A percentile compares a stretch with the other conserved stretches of the same genome.
Evolutionary conservation across 2,888 invertebrate genomes (phyloP).

Genomic region (Eledona agricola): DNA sequence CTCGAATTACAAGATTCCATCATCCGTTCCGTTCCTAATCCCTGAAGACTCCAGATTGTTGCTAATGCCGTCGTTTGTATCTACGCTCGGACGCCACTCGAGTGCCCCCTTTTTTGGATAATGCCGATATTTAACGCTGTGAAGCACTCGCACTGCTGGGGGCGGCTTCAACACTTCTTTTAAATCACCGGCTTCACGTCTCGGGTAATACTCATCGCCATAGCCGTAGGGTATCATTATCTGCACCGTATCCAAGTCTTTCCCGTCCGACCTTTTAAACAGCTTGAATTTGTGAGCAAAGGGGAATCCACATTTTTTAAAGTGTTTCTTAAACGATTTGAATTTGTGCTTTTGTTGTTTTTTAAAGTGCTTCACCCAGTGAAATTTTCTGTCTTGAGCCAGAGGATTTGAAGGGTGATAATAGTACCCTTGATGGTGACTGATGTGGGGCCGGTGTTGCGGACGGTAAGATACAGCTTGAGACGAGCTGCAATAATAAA

Average conservation of each 20-base stretch:
- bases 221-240: constrained; percentile 25
- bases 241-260: constrained; percentile 13
- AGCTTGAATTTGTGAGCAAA: constrained; percentile 10
- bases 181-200: background rate
- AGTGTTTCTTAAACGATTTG: constrained; percentile 8
- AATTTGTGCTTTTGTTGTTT: constrained; percentile 14
- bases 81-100: no score
- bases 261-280: constrained; percentile 5
- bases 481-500: no score
- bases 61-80: no score
- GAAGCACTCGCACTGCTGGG: constrained; percentile 1
- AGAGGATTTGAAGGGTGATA: no score
- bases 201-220: constrained; percentile 20
- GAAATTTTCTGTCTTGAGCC: constrained; percentile 6
- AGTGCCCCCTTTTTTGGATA: no score
- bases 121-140: constrained; percentile 7
- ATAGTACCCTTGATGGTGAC: constrained; percentile 3
- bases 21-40: no score
- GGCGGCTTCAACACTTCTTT: constrained; percentile 1
- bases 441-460: no score
- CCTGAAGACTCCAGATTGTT: no score
- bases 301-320: constrained; percentile 18
- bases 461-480: no score
- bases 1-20: constrained; percentile 5
- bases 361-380: constrained; percentile 14